Evolutionary conservation across 2,113 vertebrate species (phyloP), one percentile per base, ranked within the genome.

Genomic region (Haemorhous mexicanus): DNA sequence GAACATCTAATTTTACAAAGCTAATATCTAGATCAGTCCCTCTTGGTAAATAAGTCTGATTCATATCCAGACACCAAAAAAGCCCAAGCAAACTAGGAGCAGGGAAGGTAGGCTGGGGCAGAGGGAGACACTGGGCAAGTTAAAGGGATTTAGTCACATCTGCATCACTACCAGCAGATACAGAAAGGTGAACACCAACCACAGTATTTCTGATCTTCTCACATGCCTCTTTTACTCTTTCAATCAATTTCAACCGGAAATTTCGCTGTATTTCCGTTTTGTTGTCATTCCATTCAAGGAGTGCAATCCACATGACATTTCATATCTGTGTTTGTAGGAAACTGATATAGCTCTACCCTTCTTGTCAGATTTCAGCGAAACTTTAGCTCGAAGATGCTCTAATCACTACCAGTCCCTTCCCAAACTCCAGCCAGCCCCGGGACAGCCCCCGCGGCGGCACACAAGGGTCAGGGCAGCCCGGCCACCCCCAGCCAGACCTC

Each of bases 331-430:
- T 14, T 53, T 10, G 28, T 4, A 21, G 11, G 9, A 43, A 67
- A 23, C 12, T 9, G 11, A 9, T 2, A 12, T 1, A 3, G 7
- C 2, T 16, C 20, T 9, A 27, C 26, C 5, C 2, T 28, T 37
- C 64, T 26, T 3, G 33, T 2, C 44, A n/a, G 37, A n/a, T 19
- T 53, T 22, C 19, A 2, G 23, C 6, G 1, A 32, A 66, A 5
- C 37, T 3, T 7, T 3, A n/a, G 1, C 35, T 13, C 10, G 9
- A 1, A 6, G 5, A 24, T 0, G 7, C 39, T 18, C 11, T 1
- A 2, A 18, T 3, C 2, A 0, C 32, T 37, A 8, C 27, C 50
- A 30, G n/a, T 12, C 22, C 10, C 2, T 16, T 19, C 53, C 15
- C 55, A 2, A 13, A 6, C 5, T 3, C 9, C 59, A 21, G 35